Percentiles rank a stretch among this genome's conserved stretches.
Evolutionary conservation across 2,888 invertebrate genomes (phyloP).

Genomic region (Acrobasis suavella): DNA sequence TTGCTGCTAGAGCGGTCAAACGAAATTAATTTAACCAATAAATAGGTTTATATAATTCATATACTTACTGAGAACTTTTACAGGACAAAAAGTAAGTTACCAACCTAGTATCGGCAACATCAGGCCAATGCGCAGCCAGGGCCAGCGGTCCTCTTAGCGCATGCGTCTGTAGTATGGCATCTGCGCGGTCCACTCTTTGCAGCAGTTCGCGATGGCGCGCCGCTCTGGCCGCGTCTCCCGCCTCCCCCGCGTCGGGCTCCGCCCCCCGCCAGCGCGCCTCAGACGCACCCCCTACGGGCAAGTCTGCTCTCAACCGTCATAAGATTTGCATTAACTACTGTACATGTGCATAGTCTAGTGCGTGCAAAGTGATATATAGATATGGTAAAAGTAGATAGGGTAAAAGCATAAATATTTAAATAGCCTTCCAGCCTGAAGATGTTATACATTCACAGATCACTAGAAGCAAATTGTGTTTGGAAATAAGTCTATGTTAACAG

Average conservation of each 20-base stretch:
- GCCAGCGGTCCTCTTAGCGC: conserved; percentile 79
- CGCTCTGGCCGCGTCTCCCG: conserved; percentile 83
- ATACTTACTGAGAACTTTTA: background rate
- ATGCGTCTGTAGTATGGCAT: conserved; percentile 85
- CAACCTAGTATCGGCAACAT: conserved; percentile 83
- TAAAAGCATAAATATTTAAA: too few species aligned
- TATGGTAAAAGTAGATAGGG: too few species aligned
- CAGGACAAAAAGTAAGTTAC: background rate
- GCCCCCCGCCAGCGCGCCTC: background rate
- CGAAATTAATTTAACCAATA: too few species aligned
- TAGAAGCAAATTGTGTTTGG: too few species aligned
- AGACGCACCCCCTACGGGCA: background rate
- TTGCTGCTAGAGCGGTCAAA: too few species aligned
- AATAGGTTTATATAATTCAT: too few species aligned
- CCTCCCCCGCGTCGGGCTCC: conserved; percentile 46
- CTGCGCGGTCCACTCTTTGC: conserved; percentile 85
- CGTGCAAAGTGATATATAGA: too few species aligned
- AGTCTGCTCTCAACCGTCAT: conserved; percentile 12
- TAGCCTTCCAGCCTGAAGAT: too few species aligned
- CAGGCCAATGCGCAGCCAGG: conserved; percentile 85
- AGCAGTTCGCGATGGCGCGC: conserved; percentile 84
- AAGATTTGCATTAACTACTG: conserved; percentile 19
- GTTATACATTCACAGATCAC: too few species aligned
- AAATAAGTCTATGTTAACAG: too few species aligned
- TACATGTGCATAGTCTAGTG: background rate